Conservation (phyloP, 2,113 vertebrate species). For the Thunnus maccoyii region DNA sequence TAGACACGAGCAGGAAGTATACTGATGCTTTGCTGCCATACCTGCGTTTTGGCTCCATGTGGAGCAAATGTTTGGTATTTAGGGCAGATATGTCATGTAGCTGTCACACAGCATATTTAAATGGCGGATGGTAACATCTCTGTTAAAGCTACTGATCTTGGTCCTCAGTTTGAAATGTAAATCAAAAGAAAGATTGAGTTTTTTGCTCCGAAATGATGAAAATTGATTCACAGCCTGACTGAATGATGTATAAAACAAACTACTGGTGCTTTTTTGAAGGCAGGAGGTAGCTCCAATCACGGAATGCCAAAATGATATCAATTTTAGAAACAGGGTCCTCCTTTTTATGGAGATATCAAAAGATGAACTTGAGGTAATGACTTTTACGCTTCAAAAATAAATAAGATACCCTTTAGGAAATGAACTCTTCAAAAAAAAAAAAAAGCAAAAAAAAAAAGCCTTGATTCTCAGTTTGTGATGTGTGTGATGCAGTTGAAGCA, state of each 20-base stretch:
- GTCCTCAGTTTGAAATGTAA: slow-evolving; percentile 61
- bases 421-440: slow-evolving; percentile 35
- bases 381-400: slow-evolving; percentile 60
- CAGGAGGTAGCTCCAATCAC: slow-evolving; percentile 19
- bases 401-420: slow-evolving; percentile 64
- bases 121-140: slow-evolving; percentile 39
- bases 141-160: slow-evolving; percentile 42
- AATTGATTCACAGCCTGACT: slow-evolving; percentile 30
- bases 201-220: slow-evolving; percentile 41
- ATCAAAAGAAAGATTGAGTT: slow-evolving; percentile 47
- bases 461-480: slow-evolving; percentile 30
- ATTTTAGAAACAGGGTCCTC: slow-evolving; percentile 29
- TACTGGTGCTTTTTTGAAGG: slow-evolving; percentile 27
- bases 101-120: slow-evolving; percentile 52
- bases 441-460: not conserved
- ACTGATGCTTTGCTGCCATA: slow-evolving; percentile 6
- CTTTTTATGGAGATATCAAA: slow-evolving; percentile 48
- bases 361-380: slow-evolving; percentile 59
- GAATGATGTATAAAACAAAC: slow-evolving; percentile 72
- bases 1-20: slow-evolving; percentile 45
- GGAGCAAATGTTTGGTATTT: slow-evolving; percentile 39
- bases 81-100: slow-evolving; percentile 47
- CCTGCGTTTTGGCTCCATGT: not conserved
- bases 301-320: slow-evolving; percentile 23
- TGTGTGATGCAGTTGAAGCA: slow-evolving; percentile 34